Percentiles rank a stretch among this genome's conserved stretches.
phyloP scores from a whole-genome alignment of 2,113 vertebrate species.

The Cygnus buccinator region DNA sequence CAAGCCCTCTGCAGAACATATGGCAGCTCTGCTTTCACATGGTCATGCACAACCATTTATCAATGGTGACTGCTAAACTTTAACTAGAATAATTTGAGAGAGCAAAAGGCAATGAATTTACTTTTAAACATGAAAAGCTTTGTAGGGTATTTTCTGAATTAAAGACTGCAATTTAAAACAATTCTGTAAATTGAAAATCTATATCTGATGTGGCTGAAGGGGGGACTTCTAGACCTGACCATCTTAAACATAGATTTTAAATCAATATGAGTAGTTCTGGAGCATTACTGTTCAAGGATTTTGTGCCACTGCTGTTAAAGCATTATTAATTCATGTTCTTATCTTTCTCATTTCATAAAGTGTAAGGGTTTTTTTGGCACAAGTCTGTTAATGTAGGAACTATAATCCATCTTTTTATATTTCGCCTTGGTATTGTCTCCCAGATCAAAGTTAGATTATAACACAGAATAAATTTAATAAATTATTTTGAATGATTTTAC shows the following conservation, averaged over 20 bases:
- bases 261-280: conserved; percentile 59
- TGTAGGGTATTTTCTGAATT: conserved; percentile 43
- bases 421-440: conserved; percentile 32
- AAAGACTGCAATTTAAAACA: conserved; percentile 41
- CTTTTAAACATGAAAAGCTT: conserved; percentile 11
- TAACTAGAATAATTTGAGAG: background rate
- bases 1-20: background rate
- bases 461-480: conserved; percentile 55
- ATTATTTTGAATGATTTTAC: conserved; percentile 53
- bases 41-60: background rate
- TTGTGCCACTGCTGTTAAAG: conserved; percentile 56
- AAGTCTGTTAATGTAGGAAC: conserved; percentile 48
- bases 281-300: conserved; percentile 54
- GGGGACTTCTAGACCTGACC: conserved; percentile 37
- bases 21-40: background rate
- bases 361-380: background rate
- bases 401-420: conserved; percentile 62
- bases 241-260: conserved; percentile 66
- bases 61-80: background rate
- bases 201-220: conserved; percentile 55
- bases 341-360: conserved; percentile 63
- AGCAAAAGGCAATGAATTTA: background rate
- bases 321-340: conserved; percentile 68
- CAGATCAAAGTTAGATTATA: conserved; percentile 59
- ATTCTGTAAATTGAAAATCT: conserved; percentile 65